Evolutionary conservation across 2,888 invertebrate species (phyloP).

Genomic region (Diarsia dahlii): DNA sequence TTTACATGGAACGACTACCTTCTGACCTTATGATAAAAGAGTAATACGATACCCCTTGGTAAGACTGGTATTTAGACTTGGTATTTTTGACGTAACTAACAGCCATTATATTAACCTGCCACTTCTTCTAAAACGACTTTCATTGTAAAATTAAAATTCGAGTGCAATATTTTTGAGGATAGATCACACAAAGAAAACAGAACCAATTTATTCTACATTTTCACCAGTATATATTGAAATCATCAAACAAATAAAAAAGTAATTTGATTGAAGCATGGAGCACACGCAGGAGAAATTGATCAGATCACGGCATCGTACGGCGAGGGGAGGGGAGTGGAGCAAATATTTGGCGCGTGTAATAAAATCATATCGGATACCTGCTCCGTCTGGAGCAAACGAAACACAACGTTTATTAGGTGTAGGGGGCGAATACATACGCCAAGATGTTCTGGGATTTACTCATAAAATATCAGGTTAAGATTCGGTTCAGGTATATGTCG

Average conservation of each 20-base stretch:
- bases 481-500: background rate
- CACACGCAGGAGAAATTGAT: slow-evolving; percentile 53
- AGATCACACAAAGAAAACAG: background rate
- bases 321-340: slow-evolving; percentile 65
- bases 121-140: background rate
- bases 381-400: background rate
- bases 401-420: slow-evolving; percentile 9
- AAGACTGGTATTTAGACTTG: no score
- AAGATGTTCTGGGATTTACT: background rate
- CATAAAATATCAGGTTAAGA: background rate
- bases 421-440: background rate
- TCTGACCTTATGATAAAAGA: no score
- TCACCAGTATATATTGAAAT: slow-evolving; percentile 37
- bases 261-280: slow-evolving; percentile 58
- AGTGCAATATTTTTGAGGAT: background rate
- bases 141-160: background rate
- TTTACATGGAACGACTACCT: no score
- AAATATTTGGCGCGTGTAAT: slow-evolving; percentile 83
- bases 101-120: background rate
- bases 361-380: slow-evolving; percentile 81
- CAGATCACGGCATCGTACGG: slow-evolving; percentile 49
- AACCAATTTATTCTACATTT: slow-evolving; percentile 22
- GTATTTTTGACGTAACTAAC: background rate
- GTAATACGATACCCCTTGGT: no score
- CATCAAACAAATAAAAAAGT: slow-evolving; percentile 62